Base-by-base conservation (phyloP, 2,797 vertebrate genomes). In the Sebastes kiyomatsui region DNA sequence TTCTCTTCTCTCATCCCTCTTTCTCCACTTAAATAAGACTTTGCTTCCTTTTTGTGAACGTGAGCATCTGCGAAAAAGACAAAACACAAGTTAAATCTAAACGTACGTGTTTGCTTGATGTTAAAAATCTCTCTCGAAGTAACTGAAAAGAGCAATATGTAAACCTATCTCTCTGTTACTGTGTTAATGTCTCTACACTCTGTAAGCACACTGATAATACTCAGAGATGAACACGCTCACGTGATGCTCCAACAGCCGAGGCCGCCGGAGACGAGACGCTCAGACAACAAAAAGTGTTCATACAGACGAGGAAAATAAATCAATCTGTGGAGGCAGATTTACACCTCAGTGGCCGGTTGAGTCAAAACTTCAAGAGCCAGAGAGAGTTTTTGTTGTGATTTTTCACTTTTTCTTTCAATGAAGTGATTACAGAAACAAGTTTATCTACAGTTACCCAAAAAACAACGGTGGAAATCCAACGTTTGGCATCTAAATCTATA, bases 141-240 rank as follows among this genome's bases (percentile, higher is more conserved):
- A 78, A 59, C 55, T 85, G 65, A 82, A 90, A 92, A 90, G 79
- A 90, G 87, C 92, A 90, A 92, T 93, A 91, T 91, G 85, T 92
- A 80, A 89, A 82, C 59, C 81, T 77, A 27, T 86, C 72, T 89
- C 38, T 42, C 6, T 42, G 74, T 89, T 88, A 74, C 74, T 81
- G 87, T 88, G 79, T 90, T 81, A 9, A 70, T 85, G 83, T 91
- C 68, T 82, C 79, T 59, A 75, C 77, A 79, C 79, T 77, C 78
- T 81, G 71, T 81, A 52, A 84, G 73, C 80, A 86, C 86, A 84
- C 73, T 4, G 35, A 38, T 38, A 6, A 23, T 22, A 42, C 75
- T 68, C 25, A 80, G 77, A 76, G 72, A 72, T 20, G 23, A 67
- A 68, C 67, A 59, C 59, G 13, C 70, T 75, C 78, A 20, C 70